Conservation (phyloP, 2,797 vertebrate species). For the Myiotriccus ornatus region DNA sequence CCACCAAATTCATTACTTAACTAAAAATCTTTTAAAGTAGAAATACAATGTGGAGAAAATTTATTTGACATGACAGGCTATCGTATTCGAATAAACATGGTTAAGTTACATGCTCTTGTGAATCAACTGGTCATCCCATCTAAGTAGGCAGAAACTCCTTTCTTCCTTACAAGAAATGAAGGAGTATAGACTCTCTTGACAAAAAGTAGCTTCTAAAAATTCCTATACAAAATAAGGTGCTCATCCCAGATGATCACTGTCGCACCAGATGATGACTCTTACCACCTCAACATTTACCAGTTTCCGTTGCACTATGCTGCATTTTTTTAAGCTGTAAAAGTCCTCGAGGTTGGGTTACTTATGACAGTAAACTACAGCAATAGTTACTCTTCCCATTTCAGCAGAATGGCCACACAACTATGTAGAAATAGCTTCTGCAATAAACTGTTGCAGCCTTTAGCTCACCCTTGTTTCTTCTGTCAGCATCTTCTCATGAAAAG, state of each 20-base stretch:
- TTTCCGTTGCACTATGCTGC: not conserved
- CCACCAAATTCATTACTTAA: not conserved
- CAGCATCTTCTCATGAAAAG: not conserved
- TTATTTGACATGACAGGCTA: not conserved
- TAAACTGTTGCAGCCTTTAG: not conserved
- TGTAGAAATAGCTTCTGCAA: not conserved
- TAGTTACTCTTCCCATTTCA: not conserved
- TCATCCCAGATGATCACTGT: not conserved
- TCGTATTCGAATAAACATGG: not conserved
- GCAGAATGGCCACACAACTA: not conserved
- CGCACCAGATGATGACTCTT: not conserved
- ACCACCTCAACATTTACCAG: slow-evolving; percentile 19
- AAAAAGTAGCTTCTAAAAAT: not conserved
- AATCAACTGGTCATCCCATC: not conserved
- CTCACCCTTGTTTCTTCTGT: not conserved
- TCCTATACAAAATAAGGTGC: not conserved
- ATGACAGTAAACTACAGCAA: not conserved
- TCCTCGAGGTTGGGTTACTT: not conserved
- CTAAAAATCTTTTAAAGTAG: not conserved
- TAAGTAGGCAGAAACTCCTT: not conserved
- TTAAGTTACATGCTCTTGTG: not conserved
- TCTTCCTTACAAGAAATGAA: not conserved
- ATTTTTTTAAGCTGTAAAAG: not conserved
- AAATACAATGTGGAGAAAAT: not conserved
- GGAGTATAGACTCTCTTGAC: not conserved